These are phyloP conservation scores for Ramphastos sulfuratus DNA, from an alignment of 2,113 vertebrate species.

Conservation along the genomic window DNA sequence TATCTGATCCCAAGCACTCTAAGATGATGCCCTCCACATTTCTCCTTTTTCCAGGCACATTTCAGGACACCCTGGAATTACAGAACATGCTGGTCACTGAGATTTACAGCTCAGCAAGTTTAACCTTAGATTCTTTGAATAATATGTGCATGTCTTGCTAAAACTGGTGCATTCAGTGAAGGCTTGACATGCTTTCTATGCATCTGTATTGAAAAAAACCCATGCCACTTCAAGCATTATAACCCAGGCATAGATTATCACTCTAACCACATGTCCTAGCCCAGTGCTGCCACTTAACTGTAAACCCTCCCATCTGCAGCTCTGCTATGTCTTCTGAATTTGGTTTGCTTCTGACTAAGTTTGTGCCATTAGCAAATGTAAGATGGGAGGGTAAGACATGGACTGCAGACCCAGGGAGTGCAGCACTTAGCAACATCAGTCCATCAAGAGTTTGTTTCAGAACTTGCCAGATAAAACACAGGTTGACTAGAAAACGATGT, in stretches of 20 bases:
- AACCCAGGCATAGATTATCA: neutral
- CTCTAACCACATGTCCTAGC: slow-evolving; percentile 53
- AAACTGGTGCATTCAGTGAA: slow-evolving; percentile 7
- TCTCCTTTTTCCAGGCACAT: neutral
- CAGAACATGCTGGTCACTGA: neutral
- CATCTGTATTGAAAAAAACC: slow-evolving; percentile 8
- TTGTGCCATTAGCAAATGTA: neutral
- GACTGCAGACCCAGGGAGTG: neutral
- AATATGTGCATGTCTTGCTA: neutral
- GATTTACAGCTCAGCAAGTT: slow-evolving; percentile 41
- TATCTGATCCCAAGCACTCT: neutral
- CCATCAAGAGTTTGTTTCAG: neutral
- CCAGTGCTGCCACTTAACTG: slow-evolving; percentile 44
- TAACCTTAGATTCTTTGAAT: slow-evolving; percentile 38
- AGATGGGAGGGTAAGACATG: fast-evolving
- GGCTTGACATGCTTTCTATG: neutral
- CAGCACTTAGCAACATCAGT: neutral
- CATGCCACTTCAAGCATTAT: slow-evolving; percentile 2
- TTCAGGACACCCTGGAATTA: neutral
- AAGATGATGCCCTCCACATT: neutral
- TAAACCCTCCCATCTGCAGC: slow-evolving; percentile 40
- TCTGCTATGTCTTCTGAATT: neutral
- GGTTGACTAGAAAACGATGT: neutral
- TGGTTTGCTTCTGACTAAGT: neutral
- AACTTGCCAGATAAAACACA: neutral